Base-by-base conservation (phyloP, 2,113 vertebrate species). In the Actenoides hombroni region DNA sequence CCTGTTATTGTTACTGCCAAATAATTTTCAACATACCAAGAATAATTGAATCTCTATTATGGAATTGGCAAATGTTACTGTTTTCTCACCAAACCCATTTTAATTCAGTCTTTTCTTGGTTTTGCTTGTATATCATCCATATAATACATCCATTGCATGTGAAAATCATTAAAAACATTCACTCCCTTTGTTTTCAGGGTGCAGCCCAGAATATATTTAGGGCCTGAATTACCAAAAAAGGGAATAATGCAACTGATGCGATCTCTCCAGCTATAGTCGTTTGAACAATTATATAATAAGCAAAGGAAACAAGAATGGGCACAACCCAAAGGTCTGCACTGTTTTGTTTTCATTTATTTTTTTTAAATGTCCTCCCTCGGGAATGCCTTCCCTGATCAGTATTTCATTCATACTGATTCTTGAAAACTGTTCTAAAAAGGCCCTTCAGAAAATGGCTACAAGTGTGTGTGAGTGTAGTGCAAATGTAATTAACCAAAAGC, bases 121-220 rank as follows among this genome's bases (percentile, higher is more conserved):
- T 97, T 94, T 91, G 59, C 91, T 86, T 82, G 60, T 88, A 28
- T 92, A 90, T 94, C 93, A 95, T 94, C 93, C 93, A 80, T 96
- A 94, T 65, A 88, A 81, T 88, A 68, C 88, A 90, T 91, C 85
- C 95, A 93, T 94, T 86, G 94, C 96, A 95, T 94, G 94, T 96
- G 90, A 82, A 97, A 94, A 91, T 96, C 93, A 83, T 97, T 96
- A 86, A 96, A 97, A 95, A 91, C 90, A 95, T 96, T 97, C 94
- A 96, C 94, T 96, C 95, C 93, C 95, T 97, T 97, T 96, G 93
- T 96, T 97, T 97, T 95, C 94, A 97, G 93, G 95, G 94, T 96
- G 90, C 96, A 96, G 76, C 83, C 94, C 95, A 96, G 95, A 97
- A 93, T 96, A 95, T 95, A 96, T 95, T 90, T 97, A 97, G 90